Conservation (phyloP, 2,888 invertebrate genomes). For the Muschampia plurimacula region DNA sequence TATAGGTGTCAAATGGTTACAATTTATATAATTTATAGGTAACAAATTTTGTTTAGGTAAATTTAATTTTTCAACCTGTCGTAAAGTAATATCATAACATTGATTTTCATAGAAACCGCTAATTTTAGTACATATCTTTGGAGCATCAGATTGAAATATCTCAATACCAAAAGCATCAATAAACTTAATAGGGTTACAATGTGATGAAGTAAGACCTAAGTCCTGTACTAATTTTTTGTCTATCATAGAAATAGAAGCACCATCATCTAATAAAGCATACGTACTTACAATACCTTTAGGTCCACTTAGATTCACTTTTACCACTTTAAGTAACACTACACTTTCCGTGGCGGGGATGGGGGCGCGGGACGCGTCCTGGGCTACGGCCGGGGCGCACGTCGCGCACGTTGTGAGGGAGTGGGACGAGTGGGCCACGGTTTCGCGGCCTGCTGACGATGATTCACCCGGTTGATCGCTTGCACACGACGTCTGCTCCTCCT, state of each 20-base stretch:
- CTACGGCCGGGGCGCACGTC: not conserved
- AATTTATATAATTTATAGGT: slow-evolving; percentile 37
- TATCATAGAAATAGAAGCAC: slow-evolving; percentile 41
- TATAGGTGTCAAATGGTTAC: slow-evolving; percentile 36
- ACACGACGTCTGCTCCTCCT: not conserved
- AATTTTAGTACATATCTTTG: slow-evolving; percentile 1
- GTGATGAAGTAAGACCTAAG: slow-evolving; percentile 12
- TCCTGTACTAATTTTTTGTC: slow-evolving; percentile 33
- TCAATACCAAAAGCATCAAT: not conserved
- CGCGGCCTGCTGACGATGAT: not conserved
- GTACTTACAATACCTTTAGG: slow-evolving; percentile 39
- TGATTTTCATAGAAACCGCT: slow-evolving; percentile 3
- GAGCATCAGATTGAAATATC: not conserved
- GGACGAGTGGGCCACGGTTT: not conserved
- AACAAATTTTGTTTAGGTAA: slow-evolving; percentile 44
- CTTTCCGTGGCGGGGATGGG: not conserved
- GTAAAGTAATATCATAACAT: slow-evolving; percentile 34
- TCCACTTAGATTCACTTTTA: slow-evolving; percentile 40
- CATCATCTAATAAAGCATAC: slow-evolving; percentile 42
- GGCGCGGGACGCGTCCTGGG: not conserved
- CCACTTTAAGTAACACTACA: slow-evolving; percentile 31
- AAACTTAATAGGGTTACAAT: not conserved
- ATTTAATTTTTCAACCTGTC: slow-evolving; percentile 31
- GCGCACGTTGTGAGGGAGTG: not conserved
- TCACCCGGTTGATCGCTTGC: not conserved